These are phyloP conservation scores for Echinops telfairi DNA, from an alignment of 2,113 vertebrate genomes.

Conservation along the genomic window DNA sequence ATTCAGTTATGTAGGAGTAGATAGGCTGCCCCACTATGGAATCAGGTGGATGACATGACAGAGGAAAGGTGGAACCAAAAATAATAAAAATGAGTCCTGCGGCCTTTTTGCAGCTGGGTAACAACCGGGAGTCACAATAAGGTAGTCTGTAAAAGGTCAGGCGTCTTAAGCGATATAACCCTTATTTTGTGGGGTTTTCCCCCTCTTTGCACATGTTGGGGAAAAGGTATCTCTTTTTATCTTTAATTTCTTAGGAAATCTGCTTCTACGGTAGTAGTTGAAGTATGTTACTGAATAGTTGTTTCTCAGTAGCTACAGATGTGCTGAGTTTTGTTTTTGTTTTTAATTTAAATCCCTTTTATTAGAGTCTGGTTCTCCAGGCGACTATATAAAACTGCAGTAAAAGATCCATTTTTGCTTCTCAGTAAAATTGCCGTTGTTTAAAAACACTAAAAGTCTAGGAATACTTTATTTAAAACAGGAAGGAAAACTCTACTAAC, in stretches of 20 bases:
- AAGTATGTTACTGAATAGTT: neutral
- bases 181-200: neutral
- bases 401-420: conserved; percentile 13
- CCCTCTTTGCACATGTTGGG: accelerated
- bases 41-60: neutral
- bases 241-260: conserved; percentile 10
- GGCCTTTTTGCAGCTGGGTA: neutral
- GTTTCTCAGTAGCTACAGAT: conserved; percentile 7
- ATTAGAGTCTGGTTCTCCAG: neutral
- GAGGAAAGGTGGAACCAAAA: neutral
- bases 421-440: conserved; percentile 7
- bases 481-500: conserved; percentile 26
- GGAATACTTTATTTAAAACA: conserved; percentile 50
- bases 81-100: neutral
- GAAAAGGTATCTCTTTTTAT: neutral
- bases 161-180: neutral
- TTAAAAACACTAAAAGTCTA: conserved; percentile 39
- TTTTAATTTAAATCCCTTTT: neutral
- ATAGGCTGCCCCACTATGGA: no score
- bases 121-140: neutral
- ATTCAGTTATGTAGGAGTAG: neutral
- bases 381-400: neutral
- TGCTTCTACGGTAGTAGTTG: neutral
- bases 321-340: neutral
- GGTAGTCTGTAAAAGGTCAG: neutral